phyloP scores from a whole-genome alignment of 2,888 invertebrate genomes.

The Bedellia somnulentella region DNA sequence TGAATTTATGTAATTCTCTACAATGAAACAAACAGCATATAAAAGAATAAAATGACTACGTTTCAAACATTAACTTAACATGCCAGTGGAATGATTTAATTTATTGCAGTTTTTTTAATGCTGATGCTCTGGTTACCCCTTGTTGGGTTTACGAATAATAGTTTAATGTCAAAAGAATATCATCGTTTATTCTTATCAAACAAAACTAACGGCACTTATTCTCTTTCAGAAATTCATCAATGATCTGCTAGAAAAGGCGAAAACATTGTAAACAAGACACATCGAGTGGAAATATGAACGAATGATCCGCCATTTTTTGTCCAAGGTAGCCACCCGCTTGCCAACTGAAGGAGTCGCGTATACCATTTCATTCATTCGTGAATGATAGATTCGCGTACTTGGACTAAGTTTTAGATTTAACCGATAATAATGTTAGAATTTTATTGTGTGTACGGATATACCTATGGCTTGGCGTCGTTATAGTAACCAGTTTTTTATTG shows the following conservation, averaged over 20 bases:
- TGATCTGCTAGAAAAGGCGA: slow-evolving; percentile 85
- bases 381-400: slow-evolving; percentile 2
- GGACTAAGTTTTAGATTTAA: slow-evolving; percentile 4
- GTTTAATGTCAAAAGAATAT: too few species aligned
- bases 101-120: too few species aligned
- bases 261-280: slow-evolving; percentile 68
- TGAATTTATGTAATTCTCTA: too few species aligned
- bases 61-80: too few species aligned
- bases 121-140: too few species aligned
- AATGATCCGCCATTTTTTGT: too few species aligned
- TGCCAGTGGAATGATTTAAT: too few species aligned
- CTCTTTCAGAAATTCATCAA: slow-evolving; percentile 84
- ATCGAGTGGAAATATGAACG: slow-evolving; percentile 18
- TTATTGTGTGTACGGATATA: slow-evolving; percentile 2
- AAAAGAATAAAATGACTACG: slow-evolving; percentile 4
- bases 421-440: slow-evolving; percentile 4
- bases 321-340: too few species aligned
- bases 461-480: slow-evolving; percentile 4
- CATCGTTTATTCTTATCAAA: too few species aligned
- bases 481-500: too few species aligned
- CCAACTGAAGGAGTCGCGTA: neutral
- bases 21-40: too few species aligned
- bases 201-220: neutral
- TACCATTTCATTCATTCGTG: neutral
- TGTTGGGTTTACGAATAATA: too few species aligned